Evolutionary conservation across 2,888 invertebrate species (phyloP).

Genomic region (Cephonodes hylas): DNA sequence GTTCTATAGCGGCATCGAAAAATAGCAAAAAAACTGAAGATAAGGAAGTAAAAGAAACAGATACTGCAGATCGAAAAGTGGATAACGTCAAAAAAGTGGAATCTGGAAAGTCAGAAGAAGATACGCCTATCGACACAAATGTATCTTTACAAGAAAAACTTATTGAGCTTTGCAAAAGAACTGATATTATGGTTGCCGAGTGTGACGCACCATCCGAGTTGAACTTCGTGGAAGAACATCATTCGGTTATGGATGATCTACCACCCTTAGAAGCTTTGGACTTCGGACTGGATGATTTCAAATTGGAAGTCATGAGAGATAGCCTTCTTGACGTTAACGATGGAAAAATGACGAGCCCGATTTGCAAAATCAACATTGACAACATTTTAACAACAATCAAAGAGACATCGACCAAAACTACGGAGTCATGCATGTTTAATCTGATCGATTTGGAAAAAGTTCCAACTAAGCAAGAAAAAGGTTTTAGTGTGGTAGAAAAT

Average conservation of each 20-base stretch:
- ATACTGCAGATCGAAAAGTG: slow-evolving; percentile 23
- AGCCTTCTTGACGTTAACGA: slow-evolving; percentile 66
- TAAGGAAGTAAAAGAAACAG: slow-evolving; percentile 18
- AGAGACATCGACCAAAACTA: slow-evolving; percentile 57
- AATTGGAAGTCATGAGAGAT: slow-evolving; percentile 71
- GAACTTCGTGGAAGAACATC: slow-evolving; percentile 74
- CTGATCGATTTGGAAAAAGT: slow-evolving; percentile 70
- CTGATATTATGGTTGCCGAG: slow-evolving; percentile 74
- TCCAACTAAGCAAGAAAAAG: slow-evolving; percentile 61
- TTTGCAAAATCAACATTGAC: slow-evolving; percentile 74
- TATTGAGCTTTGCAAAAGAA: slow-evolving; percentile 68
- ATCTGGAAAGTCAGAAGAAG: slow-evolving; percentile 29
- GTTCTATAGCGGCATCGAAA: slow-evolving; percentile 73
- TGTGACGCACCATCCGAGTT: slow-evolving; percentile 71
- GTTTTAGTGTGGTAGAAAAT: slow-evolving; percentile 66
- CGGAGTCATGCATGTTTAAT: slow-evolving; percentile 66
- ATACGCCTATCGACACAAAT: slow-evolving; percentile 39
- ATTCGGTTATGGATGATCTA: slow-evolving; percentile 58
- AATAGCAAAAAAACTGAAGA: slow-evolving; percentile 43
- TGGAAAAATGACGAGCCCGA: slow-evolving; percentile 59
- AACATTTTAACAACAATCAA: slow-evolving; percentile 70
- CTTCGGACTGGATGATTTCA: slow-evolving; percentile 70
- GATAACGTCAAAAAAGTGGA: slow-evolving; percentile 25
- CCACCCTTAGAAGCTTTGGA: slow-evolving; percentile 67
- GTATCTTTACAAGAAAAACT: slow-evolving; percentile 68